Base-by-base conservation (phyloP, 1,140 invertebrate genomes). In the Ceratina japonica region DNA sequence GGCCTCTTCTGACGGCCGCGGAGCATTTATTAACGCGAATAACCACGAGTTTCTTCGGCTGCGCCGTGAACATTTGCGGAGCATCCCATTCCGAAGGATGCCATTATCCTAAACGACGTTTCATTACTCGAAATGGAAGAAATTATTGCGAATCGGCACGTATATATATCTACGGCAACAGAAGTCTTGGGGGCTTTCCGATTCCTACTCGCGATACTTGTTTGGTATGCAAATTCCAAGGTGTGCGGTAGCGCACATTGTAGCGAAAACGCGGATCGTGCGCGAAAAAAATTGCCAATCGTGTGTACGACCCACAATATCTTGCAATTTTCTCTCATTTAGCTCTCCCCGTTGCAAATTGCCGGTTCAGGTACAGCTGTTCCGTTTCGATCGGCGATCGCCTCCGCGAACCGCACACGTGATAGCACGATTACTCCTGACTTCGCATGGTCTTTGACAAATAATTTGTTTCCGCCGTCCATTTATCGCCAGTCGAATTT, bases 241-340 rank as follows among this genome's bases (percentile, higher is more conserved):
- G 52, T 44, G 18, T 37, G 49, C 37, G n/a, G 66, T 24, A 54
- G 49, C 5, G 3, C 16, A 71, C 56, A 74, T 64, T 64, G 27
- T 56, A 20, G 20, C 44, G 24, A 2, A 70, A 62, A 16, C 5
- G 1, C 56, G 59, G 66, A 75, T 79, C 66, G 54, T 64, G 20
- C 69, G 51, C 24, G 65, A 65, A 75, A 75, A 65, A 24, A 79
- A 54, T 37, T 44, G 62, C 20, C 63, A 59, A 66, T 59, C 58
- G 68, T 63, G 31, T 72, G 18, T 54, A 13, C 51, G 54, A 18
- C 51, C 22, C 16, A 63, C 66, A 59, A 71, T 74, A 71, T 83
- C 82, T 75, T 70, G 63, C 72, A 84, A 84, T 83, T 73, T 84
- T 66, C 68, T 80, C 56, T 27, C 71, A 20, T 51, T 71, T 73